Evolutionary conservation across 2,888 invertebrate genomes (phyloP).

Genomic region (Adineta ricciae): DNA sequence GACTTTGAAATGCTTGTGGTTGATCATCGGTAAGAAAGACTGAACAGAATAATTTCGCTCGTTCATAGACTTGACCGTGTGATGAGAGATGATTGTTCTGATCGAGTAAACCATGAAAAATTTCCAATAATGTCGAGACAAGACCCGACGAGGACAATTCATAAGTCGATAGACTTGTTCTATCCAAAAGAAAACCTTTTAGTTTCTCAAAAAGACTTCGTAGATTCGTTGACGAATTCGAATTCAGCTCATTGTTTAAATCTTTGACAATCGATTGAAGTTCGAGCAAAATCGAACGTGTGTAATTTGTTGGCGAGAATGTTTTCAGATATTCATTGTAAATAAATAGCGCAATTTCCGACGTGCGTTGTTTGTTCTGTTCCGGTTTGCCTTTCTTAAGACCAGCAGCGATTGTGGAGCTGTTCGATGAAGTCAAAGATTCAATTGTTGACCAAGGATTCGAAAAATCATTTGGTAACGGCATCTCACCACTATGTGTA

Average conservation of each 20-base stretch:
- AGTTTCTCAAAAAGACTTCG: background rate
- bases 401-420: background rate
- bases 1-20: constrained; percentile 51
- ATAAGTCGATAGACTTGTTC: constrained; percentile 73
- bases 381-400: background rate
- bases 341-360: background rate
- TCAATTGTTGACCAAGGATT: background rate
- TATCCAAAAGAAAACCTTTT: constrained; percentile 21
- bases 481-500: constrained; percentile 88
- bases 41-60: constrained; percentile 52
- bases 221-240: background rate
- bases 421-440: background rate
- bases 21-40: constrained; percentile 22
- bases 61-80: constrained; percentile 41
- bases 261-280: background rate
- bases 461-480: constrained; percentile 70
- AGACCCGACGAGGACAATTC: constrained; percentile 90
- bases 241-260: background rate
- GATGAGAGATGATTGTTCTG: background rate
- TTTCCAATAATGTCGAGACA: constrained; percentile 70
- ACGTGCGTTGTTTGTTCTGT: background rate
- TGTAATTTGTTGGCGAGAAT: background rate
- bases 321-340: constrained; percentile 2
- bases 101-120: background rate
- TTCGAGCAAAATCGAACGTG: background rate